Conservation (phyloP, 2,113 vertebrate genomes). For the Cyphomyrus plagiostoma region DNA sequence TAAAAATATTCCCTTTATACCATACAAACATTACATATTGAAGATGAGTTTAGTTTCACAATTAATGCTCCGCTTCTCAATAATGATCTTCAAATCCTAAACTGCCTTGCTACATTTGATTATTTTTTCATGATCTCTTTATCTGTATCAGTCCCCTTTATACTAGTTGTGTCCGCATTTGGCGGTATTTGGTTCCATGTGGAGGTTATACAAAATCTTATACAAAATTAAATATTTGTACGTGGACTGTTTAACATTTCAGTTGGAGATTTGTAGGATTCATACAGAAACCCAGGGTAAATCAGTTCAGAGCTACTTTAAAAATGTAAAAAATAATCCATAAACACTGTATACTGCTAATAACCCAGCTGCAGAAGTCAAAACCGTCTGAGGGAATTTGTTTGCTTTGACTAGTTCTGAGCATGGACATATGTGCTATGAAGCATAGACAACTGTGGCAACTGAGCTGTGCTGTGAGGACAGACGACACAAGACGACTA, state of each 20-base stretch:
- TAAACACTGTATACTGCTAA: neutral
- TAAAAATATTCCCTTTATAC: neutral
- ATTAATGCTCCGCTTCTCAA: neutral
- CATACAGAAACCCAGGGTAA: neutral
- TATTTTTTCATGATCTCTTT: neutral
- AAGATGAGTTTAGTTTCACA: neutral
- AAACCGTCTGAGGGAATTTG: neutral
- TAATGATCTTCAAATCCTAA: neutral
- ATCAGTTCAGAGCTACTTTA: neutral
- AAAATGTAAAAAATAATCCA: neutral
- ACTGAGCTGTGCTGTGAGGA: conserved; percentile 15
- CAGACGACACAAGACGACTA: conserved; percentile 15
- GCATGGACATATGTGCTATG: conserved; percentile 34
- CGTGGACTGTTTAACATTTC: neutral
- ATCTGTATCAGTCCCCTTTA: neutral
- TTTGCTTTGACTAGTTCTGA: conserved; percentile 1
- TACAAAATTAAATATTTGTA: neutral
- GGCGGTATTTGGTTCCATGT: neutral
- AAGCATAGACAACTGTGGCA: conserved; percentile 5
- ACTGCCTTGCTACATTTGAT: neutral
- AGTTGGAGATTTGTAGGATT: neutral
- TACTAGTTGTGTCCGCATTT: neutral
- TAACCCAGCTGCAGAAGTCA: neutral
- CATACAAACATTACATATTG: neutral
- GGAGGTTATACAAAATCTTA: neutral